Evolutionary conservation across 2,888 invertebrate genomes (phyloP).

Genomic region (Stenodema calcarata): DNA sequence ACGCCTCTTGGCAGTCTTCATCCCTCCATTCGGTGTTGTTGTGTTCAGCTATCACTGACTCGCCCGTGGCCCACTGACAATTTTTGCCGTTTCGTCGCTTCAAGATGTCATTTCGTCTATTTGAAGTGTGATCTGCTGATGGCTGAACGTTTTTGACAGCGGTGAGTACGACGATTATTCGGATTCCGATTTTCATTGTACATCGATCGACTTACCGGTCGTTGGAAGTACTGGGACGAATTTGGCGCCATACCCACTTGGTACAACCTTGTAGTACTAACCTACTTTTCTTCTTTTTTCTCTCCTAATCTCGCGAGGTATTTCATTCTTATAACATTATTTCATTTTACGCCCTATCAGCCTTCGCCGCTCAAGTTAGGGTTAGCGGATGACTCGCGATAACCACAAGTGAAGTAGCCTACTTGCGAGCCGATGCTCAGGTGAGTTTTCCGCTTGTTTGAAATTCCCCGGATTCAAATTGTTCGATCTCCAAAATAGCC

Average conservation of each 20-base stretch:
- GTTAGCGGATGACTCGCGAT: not conserved
- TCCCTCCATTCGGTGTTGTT: too few species aligned
- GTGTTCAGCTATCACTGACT: too few species aligned
- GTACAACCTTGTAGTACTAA: constrained; percentile 32
- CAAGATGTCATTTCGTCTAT: too few species aligned
- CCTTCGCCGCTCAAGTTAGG: not conserved
- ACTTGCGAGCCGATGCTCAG: not conserved
- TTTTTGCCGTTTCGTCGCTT: too few species aligned
- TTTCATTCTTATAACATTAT: not conserved
- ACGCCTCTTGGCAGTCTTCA: too few species aligned
- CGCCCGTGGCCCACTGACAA: too few species aligned
- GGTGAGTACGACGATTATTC: too few species aligned
- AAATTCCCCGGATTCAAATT: not conserved
- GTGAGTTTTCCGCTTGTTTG: not conserved
- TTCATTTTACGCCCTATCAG: not conserved
- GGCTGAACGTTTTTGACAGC: too few species aligned
- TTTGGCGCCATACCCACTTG: constrained; percentile 31
- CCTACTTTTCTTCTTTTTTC: constrained; percentile 18
- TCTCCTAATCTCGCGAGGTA: not conserved
- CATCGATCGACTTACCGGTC: not conserved
- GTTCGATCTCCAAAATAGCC: not conserved
- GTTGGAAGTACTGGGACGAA: not conserved
- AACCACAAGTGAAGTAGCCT: not conserved
- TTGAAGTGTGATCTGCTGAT: too few species aligned
- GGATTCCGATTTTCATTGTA: not conserved